Conservation (phyloP, 2,113 vertebrate genomes). For the Motacilla alba region DNA sequence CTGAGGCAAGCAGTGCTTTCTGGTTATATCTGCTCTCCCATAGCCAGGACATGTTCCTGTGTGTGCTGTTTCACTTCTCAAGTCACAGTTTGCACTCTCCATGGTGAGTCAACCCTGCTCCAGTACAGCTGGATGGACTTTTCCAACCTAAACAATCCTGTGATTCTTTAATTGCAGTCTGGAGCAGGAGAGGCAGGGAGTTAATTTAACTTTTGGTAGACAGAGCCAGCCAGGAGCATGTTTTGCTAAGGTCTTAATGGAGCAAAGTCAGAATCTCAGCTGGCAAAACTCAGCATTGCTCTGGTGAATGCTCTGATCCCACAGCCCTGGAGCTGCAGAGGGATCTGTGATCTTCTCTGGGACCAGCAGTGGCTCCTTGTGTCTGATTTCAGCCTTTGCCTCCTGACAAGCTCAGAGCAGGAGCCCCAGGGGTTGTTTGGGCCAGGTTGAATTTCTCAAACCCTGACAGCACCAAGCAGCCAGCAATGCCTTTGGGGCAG, state of each 20-base stretch:
- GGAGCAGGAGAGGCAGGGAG: neutral
- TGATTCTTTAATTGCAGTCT: neutral
- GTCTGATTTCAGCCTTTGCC: neutral
- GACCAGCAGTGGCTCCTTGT: accelerated
- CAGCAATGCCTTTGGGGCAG: neutral
- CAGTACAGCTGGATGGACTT: neutral
- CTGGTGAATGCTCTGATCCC: neutral
- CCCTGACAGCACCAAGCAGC: neutral
- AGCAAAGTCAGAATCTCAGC: neutral
- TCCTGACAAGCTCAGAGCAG: neutral
- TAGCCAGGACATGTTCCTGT: neutral
- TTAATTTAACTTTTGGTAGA: neutral
- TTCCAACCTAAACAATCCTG: neutral
- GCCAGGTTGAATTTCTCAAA: neutral
- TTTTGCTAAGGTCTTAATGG: neutral
- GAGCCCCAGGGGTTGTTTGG: neutral
- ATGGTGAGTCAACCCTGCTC: neutral
- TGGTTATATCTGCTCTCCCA: neutral
- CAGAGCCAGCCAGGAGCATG: neutral
- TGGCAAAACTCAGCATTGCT: neutral
- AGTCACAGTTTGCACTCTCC: neutral
- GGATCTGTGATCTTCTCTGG: neutral
- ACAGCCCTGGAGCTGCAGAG: neutral
- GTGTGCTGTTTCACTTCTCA: neutral
- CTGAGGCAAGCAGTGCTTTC: neutral